These are phyloP conservation scores for Syngnathoides biaculeatus DNA, from an alignment of 2,113 vertebrate genomes.

Conservation along the genomic window DNA sequence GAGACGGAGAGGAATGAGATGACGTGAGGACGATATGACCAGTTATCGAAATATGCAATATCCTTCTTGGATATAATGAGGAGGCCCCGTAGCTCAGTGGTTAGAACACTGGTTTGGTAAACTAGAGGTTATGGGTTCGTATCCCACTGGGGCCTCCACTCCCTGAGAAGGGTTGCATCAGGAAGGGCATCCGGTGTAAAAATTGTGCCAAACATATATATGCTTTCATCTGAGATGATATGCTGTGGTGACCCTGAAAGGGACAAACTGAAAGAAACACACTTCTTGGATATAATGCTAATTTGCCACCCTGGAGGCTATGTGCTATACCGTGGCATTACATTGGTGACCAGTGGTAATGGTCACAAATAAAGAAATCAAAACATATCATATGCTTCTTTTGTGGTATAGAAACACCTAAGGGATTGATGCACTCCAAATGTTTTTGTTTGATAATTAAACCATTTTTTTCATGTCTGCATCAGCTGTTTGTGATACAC, in stretches of 20 bases:
- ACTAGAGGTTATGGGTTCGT: no score
- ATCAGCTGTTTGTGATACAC: not conserved
- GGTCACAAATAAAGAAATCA: not conserved
- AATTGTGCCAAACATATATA: no score
- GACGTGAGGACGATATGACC: not conserved
- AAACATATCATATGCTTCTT: not conserved
- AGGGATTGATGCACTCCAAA: not conserved
- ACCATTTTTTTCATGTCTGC: not conserved
- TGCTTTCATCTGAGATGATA: no score
- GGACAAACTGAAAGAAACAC: no score
- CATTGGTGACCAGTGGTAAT: not conserved
- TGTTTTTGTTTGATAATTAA: not conserved
- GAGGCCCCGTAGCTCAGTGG: no score
- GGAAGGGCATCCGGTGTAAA: no score
- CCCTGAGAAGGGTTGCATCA: no score
- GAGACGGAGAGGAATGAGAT: not conserved
- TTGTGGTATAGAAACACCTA: not conserved
- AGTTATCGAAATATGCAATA: not conserved
- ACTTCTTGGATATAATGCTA: not conserved
- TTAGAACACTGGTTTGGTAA: no score
- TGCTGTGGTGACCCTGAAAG: no score
- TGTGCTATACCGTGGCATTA: not conserved
- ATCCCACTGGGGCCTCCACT: no score
- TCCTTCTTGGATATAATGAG: not conserved
- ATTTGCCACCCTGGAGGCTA: not conserved